Conservation (phyloP, 1,140 invertebrate species). For the Drosophila seguyi region DNA sequence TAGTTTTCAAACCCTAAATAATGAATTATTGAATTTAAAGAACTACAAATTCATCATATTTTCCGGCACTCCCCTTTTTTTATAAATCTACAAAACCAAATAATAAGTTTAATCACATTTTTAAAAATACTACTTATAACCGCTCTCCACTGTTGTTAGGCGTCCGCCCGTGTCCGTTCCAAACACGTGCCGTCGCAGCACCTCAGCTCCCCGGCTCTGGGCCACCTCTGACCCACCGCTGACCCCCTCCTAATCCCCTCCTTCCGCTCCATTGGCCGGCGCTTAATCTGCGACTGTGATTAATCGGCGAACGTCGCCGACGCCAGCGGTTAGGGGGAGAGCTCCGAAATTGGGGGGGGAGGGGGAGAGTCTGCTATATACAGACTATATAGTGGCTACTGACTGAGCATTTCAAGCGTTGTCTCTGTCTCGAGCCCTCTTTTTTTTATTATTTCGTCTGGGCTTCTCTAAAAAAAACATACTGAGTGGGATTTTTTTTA, state of each 20-base stretch:
- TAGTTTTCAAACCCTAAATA: no score
- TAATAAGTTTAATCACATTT: not conserved
- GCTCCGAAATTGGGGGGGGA: not conserved
- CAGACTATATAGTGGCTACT: conserved; percentile 49
- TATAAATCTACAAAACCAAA: not conserved
- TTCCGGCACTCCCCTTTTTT: not conserved
- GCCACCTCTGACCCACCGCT: conserved; percentile 11
- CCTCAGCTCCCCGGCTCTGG: conserved; percentile 3
- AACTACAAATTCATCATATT: not conserved
- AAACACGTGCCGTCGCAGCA: conserved; percentile 32
- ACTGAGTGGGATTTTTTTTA: conserved; percentile 75
- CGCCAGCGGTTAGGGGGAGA: conserved; percentile 40
- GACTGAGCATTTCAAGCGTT: conserved; percentile 69
- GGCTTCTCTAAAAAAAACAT: conserved; percentile 54
- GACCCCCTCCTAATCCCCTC: conserved; percentile 3
- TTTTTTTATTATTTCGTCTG: conserved; percentile 32
- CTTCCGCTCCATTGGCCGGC: conserved; percentile 43
- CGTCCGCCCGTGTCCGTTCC: conserved; percentile 1
- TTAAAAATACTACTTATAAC: not conserved
- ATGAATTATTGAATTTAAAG: not conserved
- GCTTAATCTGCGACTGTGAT: conserved; percentile 81
- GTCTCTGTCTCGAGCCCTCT: conserved; percentile 28
- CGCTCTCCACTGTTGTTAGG: conserved; percentile 31
- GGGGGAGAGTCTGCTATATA: conserved; percentile 10
- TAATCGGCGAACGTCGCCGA: conserved; percentile 69